Conservation (phyloP, 2,888 invertebrate species). For the Orthonychiurus folsomi region DNA sequence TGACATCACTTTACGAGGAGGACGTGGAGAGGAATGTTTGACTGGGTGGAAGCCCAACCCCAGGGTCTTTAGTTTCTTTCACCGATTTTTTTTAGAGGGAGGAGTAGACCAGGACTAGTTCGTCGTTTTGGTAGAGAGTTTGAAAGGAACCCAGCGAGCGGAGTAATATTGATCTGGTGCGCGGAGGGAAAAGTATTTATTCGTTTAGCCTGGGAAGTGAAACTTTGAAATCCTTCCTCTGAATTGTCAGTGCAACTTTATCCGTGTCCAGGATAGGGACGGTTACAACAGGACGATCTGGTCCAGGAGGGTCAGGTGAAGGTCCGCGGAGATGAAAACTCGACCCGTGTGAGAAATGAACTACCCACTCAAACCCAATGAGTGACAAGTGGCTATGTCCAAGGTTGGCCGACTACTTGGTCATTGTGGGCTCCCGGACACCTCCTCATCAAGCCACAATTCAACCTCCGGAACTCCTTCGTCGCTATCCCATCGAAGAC, state of each 20-base stretch:
- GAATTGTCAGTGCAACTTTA: neutral
- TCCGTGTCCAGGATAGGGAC: neutral
- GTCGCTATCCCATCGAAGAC: slow-evolving; percentile 90
- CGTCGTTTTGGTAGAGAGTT: neutral
- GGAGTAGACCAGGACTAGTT: neutral
- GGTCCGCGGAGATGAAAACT: neutral
- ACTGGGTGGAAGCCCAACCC: neutral
- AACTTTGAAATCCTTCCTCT: neutral
- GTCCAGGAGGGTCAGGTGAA: neutral
- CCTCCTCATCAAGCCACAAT: slow-evolving; percentile 54
- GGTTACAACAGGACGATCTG: no score
- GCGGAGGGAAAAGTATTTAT: slow-evolving; percentile 14
- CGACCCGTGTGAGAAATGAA: neutral
- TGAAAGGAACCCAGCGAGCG: slow-evolving; percentile 13
- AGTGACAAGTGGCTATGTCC: slow-evolving; percentile 48
- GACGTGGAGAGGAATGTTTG: no score
- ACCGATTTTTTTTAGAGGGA: neutral
- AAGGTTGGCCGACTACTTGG: slow-evolving; percentile 74
- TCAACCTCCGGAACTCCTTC: slow-evolving; percentile 84
- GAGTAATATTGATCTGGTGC: slow-evolving; percentile 27
- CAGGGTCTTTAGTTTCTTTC: neutral
- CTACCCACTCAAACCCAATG: slow-evolving; percentile 22
- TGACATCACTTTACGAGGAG: no score
- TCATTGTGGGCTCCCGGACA: slow-evolving; percentile 81
- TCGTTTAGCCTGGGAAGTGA: neutral